Percentiles rank a stretch among this genome's conserved stretches.
Evolutionary conservation across 2,888 invertebrate genomes (phyloP).

Genomic region (Pterostichus niger): DNA sequence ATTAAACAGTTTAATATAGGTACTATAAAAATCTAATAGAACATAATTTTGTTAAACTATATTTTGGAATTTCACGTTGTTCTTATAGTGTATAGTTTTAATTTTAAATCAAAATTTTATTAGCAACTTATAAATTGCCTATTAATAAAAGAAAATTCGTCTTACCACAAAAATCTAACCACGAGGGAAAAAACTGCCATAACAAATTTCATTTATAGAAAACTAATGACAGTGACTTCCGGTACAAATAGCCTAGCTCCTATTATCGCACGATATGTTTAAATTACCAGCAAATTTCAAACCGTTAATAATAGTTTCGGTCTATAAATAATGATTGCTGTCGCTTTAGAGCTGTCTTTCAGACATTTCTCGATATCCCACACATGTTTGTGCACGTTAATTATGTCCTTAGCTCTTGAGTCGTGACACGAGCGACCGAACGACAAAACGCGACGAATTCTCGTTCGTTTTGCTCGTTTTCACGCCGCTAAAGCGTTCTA

Average conservation of each 20-base stretch:
- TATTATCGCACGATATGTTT: slow-evolving; percentile 35
- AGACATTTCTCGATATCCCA: slow-evolving; percentile 52
- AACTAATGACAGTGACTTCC: slow-evolving; percentile 25
- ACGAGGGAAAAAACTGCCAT: neutral
- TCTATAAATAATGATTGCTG: slow-evolving; percentile 51
- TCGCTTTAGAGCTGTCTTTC: slow-evolving; percentile 50
- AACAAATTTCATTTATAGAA: slow-evolving; percentile 40
- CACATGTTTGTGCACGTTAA: slow-evolving; percentile 45
- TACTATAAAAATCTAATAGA: too few species aligned
- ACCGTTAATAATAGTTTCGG: slow-evolving; percentile 51
- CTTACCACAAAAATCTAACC: neutral
- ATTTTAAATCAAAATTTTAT: neutral
- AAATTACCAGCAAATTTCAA: slow-evolving; percentile 53
- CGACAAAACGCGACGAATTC: too few species aligned
- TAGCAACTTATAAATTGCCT: neutral
- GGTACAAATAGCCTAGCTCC: slow-evolving; percentile 27
- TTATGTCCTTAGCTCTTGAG: slow-evolving; percentile 28
- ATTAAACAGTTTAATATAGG: too few species aligned
- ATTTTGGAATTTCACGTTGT: neutral
- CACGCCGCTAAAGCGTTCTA: slow-evolving; percentile 4
- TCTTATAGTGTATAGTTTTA: neutral
- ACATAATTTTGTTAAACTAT: neutral
- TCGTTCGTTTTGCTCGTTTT: neutral
- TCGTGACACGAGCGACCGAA: slow-evolving; percentile 14
- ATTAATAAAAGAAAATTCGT: neutral